Evolutionary conservation across 2,888 invertebrate genomes (phyloP), one percentile per base, ranked within the genome.

Genomic region (Cremastobaeus sp.): DNA sequence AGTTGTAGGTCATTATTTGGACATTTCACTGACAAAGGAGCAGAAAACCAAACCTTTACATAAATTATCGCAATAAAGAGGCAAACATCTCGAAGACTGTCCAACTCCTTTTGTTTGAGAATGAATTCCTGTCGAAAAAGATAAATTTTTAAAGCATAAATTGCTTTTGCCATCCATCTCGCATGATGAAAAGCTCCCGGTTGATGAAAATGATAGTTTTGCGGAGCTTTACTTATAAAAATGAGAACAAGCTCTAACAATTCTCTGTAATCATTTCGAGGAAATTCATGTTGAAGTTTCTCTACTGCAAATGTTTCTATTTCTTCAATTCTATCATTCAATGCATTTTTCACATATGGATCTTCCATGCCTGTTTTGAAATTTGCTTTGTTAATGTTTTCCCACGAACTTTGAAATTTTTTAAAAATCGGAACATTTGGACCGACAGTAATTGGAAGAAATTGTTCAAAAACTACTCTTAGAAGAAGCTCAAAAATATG

Each of bases 121-220:
- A 3, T 12, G 9, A 25, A 45, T 20, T 25, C 21, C 4, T 72
- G 37, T 17, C 74, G 59, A 54, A 80, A 80, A n/a, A n/a, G 20
- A 52, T 60, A 80, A 2, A 81, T 79, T 74, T 81, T 82, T 15
- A 77, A 72, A 9, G 48, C 64, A 50, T 79, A 81, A 41, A 78
- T 78, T 3, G 71, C 77, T 68, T 79, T 80, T 11, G 76, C 35
- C 78, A 81, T 80, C 79, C 81, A 82, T 9, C 80, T 57, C 30
- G 80, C 80, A 62, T 80, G 79, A 48, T 75, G 77, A 34, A 76
- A 41, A 9, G 79, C 77, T 30, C 80, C 81, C 30, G 77, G 78
- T 32, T 39, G 17, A n/a, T 48, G 25, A 70, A 41, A 43, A 32
- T 43, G 15, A 66, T 68, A 57, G 34, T 37, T n/a, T 52, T 11